A percentile compares a stretch with the other conserved stretches of the same genome.
phyloP scores from a whole-genome alignment of 2,797 vertebrate genomes.

The Orestias chungarensis region DNA sequence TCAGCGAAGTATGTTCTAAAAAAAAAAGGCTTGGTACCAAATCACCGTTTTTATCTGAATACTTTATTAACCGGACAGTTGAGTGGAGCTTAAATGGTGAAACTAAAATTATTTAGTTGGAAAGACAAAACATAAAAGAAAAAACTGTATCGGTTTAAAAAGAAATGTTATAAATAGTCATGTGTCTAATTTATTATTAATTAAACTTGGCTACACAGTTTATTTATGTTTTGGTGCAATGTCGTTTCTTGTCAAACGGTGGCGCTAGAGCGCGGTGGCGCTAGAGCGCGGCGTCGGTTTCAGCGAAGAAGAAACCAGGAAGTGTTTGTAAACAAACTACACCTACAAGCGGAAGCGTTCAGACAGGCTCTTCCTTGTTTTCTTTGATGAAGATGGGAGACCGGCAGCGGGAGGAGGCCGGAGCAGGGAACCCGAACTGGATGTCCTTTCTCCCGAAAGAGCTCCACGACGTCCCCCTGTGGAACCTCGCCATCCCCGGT shows the following conservation, averaged over 20 bases:
- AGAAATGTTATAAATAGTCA: too few relatives aligned
- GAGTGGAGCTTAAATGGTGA: too few relatives aligned
- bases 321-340: slow-evolving; percentile 12
- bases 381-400: slow-evolving; percentile 34
- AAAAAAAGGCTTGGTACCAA: too few relatives aligned
- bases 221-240: neutral
- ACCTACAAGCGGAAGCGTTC: too few relatives aligned
- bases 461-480: slow-evolving; percentile 65
- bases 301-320: neutral
- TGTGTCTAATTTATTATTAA: neutral
- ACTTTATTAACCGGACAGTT: too few relatives aligned
- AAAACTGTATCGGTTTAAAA: too few relatives aligned
- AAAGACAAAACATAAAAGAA: too few relatives aligned
- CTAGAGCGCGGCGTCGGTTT: too few relatives aligned
- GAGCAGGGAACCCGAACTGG: slow-evolving; percentile 60
- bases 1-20: too few relatives aligned
- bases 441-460: slow-evolving; percentile 68
- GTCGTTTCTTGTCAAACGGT: neutral
- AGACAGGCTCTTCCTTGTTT: neutral
- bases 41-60: too few relatives aligned
- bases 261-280: too few relatives aligned
- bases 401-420: neutral
- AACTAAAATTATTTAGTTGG: too few relatives aligned
- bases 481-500: slow-evolving; percentile 74
- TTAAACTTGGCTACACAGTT: neutral